These are phyloP conservation scores for Parnassius glacialis DNA, from an alignment of 2,888 invertebrate species.

Conservation along the genomic window DNA sequence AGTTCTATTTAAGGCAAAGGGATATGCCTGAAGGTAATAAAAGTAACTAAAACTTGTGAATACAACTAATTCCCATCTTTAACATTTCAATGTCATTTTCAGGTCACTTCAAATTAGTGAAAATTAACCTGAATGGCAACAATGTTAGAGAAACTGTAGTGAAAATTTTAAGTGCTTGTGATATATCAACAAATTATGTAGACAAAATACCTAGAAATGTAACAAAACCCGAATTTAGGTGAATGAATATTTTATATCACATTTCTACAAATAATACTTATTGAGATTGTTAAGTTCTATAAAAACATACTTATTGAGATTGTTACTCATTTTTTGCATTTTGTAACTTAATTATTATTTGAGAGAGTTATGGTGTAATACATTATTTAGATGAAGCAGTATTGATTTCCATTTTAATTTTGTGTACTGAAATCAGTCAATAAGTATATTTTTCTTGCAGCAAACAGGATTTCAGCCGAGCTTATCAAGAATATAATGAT, in stretches of 20 bases:
- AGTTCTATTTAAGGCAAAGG: slow-evolving; percentile 89
- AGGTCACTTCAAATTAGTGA: slow-evolving; percentile 87
- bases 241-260: slow-evolving; percentile 23
- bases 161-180: slow-evolving; percentile 88
- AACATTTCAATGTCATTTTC: slow-evolving; percentile 40
- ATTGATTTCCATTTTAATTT: neutral
- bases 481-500: slow-evolving; percentile 57
- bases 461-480: slow-evolving; percentile 50
- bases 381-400: neutral
- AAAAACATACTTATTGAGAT: neutral
- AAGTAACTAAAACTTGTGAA: neutral
- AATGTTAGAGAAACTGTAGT: slow-evolving; percentile 87
- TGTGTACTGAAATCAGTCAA: neutral
- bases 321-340: neutral
- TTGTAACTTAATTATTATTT: too few species aligned
- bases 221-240: slow-evolving; percentile 50
- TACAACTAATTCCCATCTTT: neutral
- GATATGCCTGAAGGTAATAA: slow-evolving; percentile 77
- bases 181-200: slow-evolving; percentile 92
- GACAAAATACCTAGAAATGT: slow-evolving; percentile 83
- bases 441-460: slow-evolving; percentile 36
- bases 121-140: slow-evolving; percentile 85
- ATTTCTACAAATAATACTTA: neutral
- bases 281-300: neutral
- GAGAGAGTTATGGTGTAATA: too few species aligned